phyloP scores from a whole-genome alignment of 1,140 invertebrate species.

The Leucophenga varia region DNA sequence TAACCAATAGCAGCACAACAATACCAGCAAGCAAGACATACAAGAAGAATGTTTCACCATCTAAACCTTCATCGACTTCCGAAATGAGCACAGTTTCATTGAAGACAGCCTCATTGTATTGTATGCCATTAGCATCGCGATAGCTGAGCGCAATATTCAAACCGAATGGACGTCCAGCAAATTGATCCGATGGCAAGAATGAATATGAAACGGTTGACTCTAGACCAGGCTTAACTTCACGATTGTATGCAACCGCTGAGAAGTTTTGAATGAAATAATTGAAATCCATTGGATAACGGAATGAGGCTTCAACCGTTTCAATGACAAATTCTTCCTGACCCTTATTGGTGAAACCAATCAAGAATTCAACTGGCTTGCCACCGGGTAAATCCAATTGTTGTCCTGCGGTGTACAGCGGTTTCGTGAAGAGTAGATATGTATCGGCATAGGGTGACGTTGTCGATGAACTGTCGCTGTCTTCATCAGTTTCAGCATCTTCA shows the following conservation, averaged over 20 bases:
- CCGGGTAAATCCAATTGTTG: slow-evolving; percentile 60
- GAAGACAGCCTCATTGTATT: slow-evolving; percentile 89
- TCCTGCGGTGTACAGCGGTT: slow-evolving; percentile 62
- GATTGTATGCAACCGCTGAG: slow-evolving; percentile 86
- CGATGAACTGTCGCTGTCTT: slow-evolving; percentile 64
- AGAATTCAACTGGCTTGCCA: slow-evolving; percentile 88
- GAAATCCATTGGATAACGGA: slow-evolving; percentile 98
- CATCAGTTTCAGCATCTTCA: slow-evolving; percentile 66
- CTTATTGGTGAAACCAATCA: slow-evolving; percentile 96
- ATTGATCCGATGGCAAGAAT: slow-evolving; percentile 92
- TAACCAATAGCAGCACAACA: slow-evolving; percentile 81
- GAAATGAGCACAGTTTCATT: slow-evolving; percentile 98
- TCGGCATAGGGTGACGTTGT: slow-evolving; percentile 89
- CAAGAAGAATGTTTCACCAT: slow-evolving; percentile 98
- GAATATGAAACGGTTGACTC: slow-evolving; percentile 95
- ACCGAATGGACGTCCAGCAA: slow-evolving; percentile 94
- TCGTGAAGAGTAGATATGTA: slow-evolving; percentile 89
- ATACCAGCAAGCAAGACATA: slow-evolving; percentile 92
- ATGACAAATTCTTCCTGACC: slow-evolving; percentile 88
- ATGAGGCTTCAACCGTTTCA: slow-evolving; percentile 93
- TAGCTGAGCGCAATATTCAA: slow-evolving; percentile 93
- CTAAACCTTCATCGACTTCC: slow-evolving; percentile 94
- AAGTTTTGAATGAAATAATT: slow-evolving; percentile 99
- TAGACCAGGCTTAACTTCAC: slow-evolving; percentile 83
- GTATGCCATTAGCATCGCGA: slow-evolving; percentile 71